Evolutionary conservation across 2,113 vertebrate genomes (phyloP).

Genomic region (Gavialis gangeticus): DNA sequence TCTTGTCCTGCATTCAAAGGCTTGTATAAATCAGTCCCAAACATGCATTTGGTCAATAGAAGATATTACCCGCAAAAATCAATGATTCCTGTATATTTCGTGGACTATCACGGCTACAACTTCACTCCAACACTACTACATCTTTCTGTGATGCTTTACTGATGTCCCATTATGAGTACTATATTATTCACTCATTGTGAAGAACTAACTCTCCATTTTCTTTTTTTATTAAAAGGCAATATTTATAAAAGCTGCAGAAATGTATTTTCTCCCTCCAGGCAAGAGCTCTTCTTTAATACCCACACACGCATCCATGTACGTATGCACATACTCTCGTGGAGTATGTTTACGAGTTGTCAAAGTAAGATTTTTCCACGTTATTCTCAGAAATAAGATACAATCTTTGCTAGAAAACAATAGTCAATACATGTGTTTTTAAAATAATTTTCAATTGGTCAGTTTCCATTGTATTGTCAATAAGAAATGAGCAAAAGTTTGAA

Average conservation of each 20-base stretch:
- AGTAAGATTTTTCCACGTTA: no score
- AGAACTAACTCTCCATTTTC: background rate
- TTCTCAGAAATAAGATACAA: background rate
- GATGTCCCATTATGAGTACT: background rate
- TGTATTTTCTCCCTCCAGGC: background rate
- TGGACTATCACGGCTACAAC: no score
- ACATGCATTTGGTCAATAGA: no score
- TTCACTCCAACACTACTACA: no score
- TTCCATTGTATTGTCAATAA: background rate
- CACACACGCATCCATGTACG: background rate
- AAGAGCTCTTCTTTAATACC: background rate
- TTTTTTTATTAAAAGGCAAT: background rate
- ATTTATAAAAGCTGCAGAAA: background rate
- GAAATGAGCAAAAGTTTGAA: background rate
- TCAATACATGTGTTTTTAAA: background rate
- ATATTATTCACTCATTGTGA: background rate
- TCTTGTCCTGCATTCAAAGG: no score
- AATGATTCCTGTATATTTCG: no score
- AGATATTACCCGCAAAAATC: no score
- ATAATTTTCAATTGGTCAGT: background rate
- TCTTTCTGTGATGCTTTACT: rapidly evolving
- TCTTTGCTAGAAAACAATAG: background rate
- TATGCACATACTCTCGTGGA: no score
- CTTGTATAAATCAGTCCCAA: no score
- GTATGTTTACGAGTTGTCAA: no score